These are phyloP conservation scores for Plagiodera versicolora DNA, from an alignment of 2,888 invertebrate species.

Conservation along the genomic window DNA sequence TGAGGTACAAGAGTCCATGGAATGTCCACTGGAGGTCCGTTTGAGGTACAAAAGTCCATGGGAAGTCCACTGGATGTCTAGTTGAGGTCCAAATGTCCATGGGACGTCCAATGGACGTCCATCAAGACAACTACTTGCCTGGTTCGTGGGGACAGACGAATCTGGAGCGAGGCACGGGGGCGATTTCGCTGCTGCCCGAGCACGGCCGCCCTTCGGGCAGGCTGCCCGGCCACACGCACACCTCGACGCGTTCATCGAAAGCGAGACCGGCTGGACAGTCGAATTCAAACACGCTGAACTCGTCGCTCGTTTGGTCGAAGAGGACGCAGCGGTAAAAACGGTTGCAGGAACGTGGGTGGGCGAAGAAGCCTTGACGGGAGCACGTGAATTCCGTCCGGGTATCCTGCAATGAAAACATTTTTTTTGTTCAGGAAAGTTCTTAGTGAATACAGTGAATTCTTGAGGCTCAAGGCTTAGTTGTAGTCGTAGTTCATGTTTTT, in stretches of 20 bases:
- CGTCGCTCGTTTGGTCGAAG: slow-evolving; percentile 73
- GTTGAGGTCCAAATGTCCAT: too few species aligned
- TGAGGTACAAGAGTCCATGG: too few species aligned
- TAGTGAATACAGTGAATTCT: too few species aligned
- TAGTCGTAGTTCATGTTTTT: too few species aligned
- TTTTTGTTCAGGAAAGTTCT: too few species aligned
- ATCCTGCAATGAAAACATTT: slow-evolving; percentile 63
- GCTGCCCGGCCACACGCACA: slow-evolving; percentile 81
- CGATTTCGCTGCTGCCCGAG: slow-evolving; percentile 77
- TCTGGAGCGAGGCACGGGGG: slow-evolving; percentile 68
- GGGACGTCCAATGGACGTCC: background rate
- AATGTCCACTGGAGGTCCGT: background rate
- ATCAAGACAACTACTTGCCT: slow-evolving; percentile 53
- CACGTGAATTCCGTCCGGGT: slow-evolving; percentile 75
- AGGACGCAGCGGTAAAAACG: slow-evolving; percentile 81
- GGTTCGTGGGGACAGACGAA: slow-evolving; percentile 69
- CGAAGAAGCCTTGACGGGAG: slow-evolving; percentile 76
- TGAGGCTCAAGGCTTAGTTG: too few species aligned
- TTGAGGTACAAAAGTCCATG: too few species aligned
- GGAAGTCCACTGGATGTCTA: background rate
- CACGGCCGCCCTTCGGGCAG: slow-evolving; percentile 72
- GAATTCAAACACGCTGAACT: slow-evolving; percentile 79
- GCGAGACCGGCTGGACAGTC: slow-evolving; percentile 78
- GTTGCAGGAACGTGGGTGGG: slow-evolving; percentile 75
- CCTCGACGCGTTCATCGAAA: slow-evolving; percentile 75